Conservation (phyloP, 2,113 vertebrate genomes). For the Mirza zaza region DNA sequence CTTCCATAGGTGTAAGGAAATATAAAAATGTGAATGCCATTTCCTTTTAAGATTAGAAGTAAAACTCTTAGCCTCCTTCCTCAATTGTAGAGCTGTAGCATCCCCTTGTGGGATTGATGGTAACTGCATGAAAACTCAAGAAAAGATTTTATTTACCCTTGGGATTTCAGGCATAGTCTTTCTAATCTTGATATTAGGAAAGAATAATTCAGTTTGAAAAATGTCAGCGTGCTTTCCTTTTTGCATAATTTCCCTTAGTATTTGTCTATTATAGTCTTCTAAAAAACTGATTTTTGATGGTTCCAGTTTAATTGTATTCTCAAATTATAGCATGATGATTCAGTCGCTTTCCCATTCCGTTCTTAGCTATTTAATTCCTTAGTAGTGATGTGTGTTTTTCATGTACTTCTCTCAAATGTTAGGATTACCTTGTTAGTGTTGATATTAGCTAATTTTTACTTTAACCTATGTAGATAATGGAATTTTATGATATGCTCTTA, state of each 20-base stretch:
- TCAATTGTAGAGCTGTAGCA: neutral
- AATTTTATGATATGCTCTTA: neutral
- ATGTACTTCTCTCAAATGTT: neutral
- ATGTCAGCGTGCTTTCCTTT: neutral
- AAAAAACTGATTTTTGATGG: slow-evolving; percentile 23
- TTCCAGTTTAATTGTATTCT: slow-evolving; percentile 38
- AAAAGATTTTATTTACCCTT: neutral
- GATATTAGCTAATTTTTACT: neutral
- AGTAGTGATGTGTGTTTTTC: neutral
- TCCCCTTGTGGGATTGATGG: slow-evolving; percentile 61
- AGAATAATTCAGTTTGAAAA: slow-evolving; percentile 32
- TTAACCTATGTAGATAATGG: neutral
- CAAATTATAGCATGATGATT: neutral
- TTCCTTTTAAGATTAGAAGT: slow-evolving; percentile 14
- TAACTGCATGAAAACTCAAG: slow-evolving; percentile 28
- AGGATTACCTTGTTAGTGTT: neutral
- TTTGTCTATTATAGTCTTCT: neutral
- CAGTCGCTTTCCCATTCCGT: neutral
- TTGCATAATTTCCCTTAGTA: neutral
- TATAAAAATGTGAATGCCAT: neutral
- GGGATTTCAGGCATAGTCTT: neutral
- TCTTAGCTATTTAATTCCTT: neutral
- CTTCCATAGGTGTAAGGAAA: neutral
- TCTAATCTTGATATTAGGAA: slow-evolving; percentile 19
- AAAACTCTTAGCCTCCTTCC: neutral